Percentiles rank a stretch among this genome's conserved stretches.
Evolutionary conservation across 2,888 invertebrate species (phyloP).

Genomic region (Tachina grossa): DNA sequence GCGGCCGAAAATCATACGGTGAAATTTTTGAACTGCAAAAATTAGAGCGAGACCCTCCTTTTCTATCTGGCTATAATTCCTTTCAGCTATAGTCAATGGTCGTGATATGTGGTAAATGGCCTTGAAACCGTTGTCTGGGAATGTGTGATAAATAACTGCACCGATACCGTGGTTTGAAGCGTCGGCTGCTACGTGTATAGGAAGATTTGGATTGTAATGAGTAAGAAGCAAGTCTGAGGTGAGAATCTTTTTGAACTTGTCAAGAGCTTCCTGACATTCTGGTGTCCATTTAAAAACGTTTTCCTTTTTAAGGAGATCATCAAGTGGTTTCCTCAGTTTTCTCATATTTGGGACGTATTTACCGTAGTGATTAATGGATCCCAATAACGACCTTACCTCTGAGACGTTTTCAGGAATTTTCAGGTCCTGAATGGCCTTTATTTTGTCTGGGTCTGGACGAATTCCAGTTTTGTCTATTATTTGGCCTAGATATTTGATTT

Average conservation of each 20-base stretch:
- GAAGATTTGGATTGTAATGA: constrained; percentile 35
- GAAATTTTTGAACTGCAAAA: constrained; percentile 66
- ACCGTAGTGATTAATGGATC: constrained; percentile 61
- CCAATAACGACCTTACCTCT: constrained; percentile 58
- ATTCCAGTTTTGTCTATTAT: neutral
- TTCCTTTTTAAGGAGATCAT: constrained; percentile 51
- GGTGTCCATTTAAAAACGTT: constrained; percentile 50
- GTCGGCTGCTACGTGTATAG: constrained; percentile 58
- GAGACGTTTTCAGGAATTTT: constrained; percentile 56
- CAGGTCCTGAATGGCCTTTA: constrained; percentile 22
- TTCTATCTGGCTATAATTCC: constrained; percentile 68
- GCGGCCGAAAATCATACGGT: constrained; percentile 59
- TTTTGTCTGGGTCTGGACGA: constrained; percentile 38
- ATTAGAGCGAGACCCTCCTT: constrained; percentile 68
- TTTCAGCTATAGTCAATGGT: constrained; percentile 58
- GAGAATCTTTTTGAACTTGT: constrained; percentile 62
- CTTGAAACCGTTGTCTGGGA: constrained; percentile 59
- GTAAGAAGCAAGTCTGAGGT: constrained; percentile 30
- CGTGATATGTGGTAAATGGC: constrained; percentile 56
- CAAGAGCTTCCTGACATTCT: constrained; percentile 48
- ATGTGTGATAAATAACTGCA: constrained; percentile 55
- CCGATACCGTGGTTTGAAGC: constrained; percentile 60
- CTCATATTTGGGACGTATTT: constrained; percentile 58
- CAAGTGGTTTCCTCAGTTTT: constrained; percentile 36
- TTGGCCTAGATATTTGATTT: neutral